Percentiles rank a stretch among this genome's conserved stretches.
phyloP scores from a whole-genome alignment of 2,113 vertebrate species.

The Hemibagrus wyckioides region DNA sequence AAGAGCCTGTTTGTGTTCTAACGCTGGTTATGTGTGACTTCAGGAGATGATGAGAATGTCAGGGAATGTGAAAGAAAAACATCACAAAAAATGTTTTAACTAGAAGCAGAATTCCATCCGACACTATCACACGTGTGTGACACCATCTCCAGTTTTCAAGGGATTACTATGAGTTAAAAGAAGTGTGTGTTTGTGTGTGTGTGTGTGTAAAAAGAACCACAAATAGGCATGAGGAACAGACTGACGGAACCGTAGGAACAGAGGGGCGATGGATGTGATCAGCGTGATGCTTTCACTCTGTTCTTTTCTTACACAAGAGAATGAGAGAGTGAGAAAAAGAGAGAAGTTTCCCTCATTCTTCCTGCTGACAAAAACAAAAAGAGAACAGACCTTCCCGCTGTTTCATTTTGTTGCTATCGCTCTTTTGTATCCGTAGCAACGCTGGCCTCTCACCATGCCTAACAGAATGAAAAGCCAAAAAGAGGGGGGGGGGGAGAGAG shows the following conservation, averaged over 20 bases:
- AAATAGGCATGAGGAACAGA: conserved; percentile 9
- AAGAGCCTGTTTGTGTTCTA: background rate
- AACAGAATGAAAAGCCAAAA: conserved; percentile 14
- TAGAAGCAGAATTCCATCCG: background rate
- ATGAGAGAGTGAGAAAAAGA: background rate
- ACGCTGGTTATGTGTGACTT: background rate
- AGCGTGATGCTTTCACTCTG: conserved; percentile 1
- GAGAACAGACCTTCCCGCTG: conserved; percentile 21
- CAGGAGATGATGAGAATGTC: background rate
- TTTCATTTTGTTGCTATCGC: conserved; percentile 10
- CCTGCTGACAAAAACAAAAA: conserved; percentile 18
- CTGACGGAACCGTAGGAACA: conserved; percentile 14
- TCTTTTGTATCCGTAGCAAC: conserved; percentile 44
- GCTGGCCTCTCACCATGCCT: background rate
- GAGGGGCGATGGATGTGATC: background rate
- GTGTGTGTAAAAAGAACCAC: conserved; percentile 3
- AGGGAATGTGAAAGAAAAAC: background rate
- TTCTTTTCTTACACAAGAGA: background rate
- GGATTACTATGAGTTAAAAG: background rate
- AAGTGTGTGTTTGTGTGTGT: background rate
- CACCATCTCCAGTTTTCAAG: background rate
- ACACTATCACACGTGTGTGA: background rate
- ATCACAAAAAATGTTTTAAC: background rate
- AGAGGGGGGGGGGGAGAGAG: background rate
- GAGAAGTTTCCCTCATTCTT: conserved; percentile 11